Evolutionary conservation across 2,888 invertebrate genomes (phyloP).

Genomic region (Eupeodes luniger): DNA sequence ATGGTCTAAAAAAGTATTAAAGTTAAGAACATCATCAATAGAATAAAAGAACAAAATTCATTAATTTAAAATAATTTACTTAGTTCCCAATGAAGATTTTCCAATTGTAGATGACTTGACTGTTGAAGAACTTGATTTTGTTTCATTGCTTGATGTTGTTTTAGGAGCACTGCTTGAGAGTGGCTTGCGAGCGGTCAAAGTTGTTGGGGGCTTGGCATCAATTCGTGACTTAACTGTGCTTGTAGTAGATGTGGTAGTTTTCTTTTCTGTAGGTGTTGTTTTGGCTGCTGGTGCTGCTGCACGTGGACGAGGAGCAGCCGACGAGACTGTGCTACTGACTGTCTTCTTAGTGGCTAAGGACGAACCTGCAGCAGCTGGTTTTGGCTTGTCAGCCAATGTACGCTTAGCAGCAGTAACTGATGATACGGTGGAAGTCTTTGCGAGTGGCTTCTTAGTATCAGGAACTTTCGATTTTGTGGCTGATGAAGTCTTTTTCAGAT

Average conservation of each 20-base stretch:
- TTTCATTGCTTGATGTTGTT: slow-evolving; percentile 60
- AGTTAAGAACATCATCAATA: not conserved
- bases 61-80: slow-evolving; percentile 35
- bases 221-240: slow-evolving; percentile 71
- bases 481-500: slow-evolving; percentile 69
- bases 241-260: slow-evolving; percentile 53
- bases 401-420: slow-evolving; percentile 61
- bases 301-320: slow-evolving; percentile 67
- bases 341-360: slow-evolving; percentile 59
- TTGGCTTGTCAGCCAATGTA: slow-evolving; percentile 52
- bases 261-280: slow-evolving; percentile 55
- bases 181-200: slow-evolving; percentile 60
- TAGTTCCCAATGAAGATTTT: slow-evolving; percentile 53
- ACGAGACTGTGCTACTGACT: slow-evolving; percentile 39
- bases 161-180: slow-evolving; percentile 55
- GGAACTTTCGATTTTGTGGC: slow-evolving; percentile 74
- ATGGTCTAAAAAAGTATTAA: slow-evolving; percentile 31
- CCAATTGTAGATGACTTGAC: slow-evolving; percentile 50
- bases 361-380: slow-evolving; percentile 44
- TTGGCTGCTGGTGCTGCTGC: slow-evolving; percentile 34
- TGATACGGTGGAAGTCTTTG: slow-evolving; percentile 46
- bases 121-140: slow-evolving; percentile 57
- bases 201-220: slow-evolving; percentile 59
- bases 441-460: slow-evolving; percentile 66
- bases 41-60: not conserved